Conservation (phyloP, 2,797 vertebrate genomes). For the Muraenolepis orangiensis region DNA sequence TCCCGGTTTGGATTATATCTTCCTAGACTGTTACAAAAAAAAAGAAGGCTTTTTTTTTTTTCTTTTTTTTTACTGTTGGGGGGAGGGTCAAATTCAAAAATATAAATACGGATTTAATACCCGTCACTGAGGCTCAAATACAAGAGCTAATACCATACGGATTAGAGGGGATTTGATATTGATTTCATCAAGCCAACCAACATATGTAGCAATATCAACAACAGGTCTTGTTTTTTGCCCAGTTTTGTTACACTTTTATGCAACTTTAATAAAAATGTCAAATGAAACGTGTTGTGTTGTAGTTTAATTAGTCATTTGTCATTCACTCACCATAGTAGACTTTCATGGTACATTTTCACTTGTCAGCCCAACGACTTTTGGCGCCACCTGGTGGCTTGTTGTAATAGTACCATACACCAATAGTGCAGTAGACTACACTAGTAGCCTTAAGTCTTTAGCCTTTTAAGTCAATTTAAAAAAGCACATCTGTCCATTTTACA, state of each 20-base stretch:
- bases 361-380: slow-evolving; percentile 2
- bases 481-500: too few relatives aligned
- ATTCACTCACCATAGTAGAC: not conserved
- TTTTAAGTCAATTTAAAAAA: too few relatives aligned
- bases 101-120: slow-evolving; percentile 50
- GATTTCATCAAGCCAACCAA: slow-evolving; percentile 61
- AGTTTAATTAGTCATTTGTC: not conserved
- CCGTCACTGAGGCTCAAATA: slow-evolving; percentile 51
- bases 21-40: slow-evolving; percentile 69
- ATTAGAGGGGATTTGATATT: slow-evolving; percentile 48
- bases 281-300: slow-evolving; percentile 36
- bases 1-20: slow-evolving; percentile 61
- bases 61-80: slow-evolving; percentile 55
- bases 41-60: not conserved
- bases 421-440: too few relatives aligned
- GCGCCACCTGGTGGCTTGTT: slow-evolving; percentile 33
- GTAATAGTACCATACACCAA: not conserved
- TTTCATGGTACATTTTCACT: slow-evolving; percentile 51
- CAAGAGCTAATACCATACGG: slow-evolving; percentile 53
- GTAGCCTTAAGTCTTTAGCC: too few relatives aligned
- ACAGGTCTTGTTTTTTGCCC: slow-evolving; percentile 73
- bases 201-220: slow-evolving; percentile 80
- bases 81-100: slow-evolving; percentile 54
- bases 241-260: slow-evolving; percentile 85
- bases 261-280: slow-evolving; percentile 82